Percentiles rank a stretch among this genome's conserved stretches.
Evolutionary conservation across 2,888 invertebrate species (phyloP).

Genomic region (Synergus umbraculus): DNA sequence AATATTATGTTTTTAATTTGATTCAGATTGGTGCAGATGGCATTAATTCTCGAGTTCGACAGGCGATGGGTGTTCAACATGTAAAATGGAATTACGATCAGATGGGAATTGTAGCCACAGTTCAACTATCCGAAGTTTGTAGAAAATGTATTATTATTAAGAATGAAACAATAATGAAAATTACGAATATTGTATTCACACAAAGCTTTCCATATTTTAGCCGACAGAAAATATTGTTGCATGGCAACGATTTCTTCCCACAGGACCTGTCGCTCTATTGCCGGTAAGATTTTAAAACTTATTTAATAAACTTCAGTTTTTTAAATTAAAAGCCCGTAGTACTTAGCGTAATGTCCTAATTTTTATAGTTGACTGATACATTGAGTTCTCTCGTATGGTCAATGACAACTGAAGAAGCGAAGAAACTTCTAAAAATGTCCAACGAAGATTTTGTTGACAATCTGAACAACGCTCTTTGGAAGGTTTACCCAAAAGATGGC

Average conservation of each 20-base stretch:
- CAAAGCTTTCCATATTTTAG: constrained; percentile 75
- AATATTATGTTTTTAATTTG: too few relatives aligned
- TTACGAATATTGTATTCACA: constrained; percentile 3
- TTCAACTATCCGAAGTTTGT: constrained; percentile 87
- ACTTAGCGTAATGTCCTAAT: constrained; percentile 24
- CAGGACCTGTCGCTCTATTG: constrained; percentile 94
- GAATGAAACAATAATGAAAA: neutral
- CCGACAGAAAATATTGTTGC: constrained; percentile 89
- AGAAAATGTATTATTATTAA: neutral
- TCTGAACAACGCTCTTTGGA: constrained; percentile 91
- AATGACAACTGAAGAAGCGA: constrained; percentile 86
- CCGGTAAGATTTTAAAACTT: constrained; percentile 80
- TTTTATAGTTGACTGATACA: constrained; percentile 82
- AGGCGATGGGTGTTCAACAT: constrained; percentile 89
- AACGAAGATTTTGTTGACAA: constrained; percentile 92
- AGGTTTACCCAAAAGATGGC: constrained; percentile 79
- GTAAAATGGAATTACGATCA: constrained; percentile 92
- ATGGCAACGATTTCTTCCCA: constrained; percentile 97
- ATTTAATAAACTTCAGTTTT: constrained; percentile 4
- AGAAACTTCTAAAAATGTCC: constrained; percentile 83
- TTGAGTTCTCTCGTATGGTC: constrained; percentile 97
- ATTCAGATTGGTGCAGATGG: constrained; percentile 96
- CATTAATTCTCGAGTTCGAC: constrained; percentile 90
- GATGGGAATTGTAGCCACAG: constrained; percentile 94
- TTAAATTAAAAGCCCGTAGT: neutral